Evolutionary conservation across 2,113 vertebrate species (phyloP).

Genomic region (Donacobius atricapilla): DNA sequence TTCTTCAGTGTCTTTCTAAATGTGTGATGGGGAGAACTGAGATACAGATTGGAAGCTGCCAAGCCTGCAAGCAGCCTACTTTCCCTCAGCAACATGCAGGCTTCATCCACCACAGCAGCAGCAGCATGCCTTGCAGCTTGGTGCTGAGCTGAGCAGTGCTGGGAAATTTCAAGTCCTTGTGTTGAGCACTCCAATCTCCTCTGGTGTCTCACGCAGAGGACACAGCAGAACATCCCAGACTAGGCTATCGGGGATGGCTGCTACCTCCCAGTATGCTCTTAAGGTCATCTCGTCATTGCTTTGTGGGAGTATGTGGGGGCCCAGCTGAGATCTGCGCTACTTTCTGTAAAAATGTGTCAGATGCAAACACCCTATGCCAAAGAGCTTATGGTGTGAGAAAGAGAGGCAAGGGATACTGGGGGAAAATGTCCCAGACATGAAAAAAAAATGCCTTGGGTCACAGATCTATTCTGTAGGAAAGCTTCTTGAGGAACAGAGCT

Average conservation of each 20-base stretch:
- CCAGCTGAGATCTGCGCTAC: background rate
- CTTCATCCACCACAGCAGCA: background rate
- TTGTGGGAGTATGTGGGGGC: fast-evolving
- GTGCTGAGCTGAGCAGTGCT: background rate
- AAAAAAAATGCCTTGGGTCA: background rate
- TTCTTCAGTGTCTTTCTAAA: background rate
- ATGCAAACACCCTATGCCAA: background rate
- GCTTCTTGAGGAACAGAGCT: background rate
- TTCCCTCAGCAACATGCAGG: background rate
- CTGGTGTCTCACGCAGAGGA: background rate
- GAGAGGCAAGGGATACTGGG: background rate
- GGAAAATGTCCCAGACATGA: background rate
- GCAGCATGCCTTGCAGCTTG: fast-evolving
- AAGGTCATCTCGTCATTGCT: background rate
- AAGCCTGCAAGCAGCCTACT: background rate
- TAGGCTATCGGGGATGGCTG: background rate
- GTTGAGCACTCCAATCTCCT: background rate
- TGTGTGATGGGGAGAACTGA: background rate
- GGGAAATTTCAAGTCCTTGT: background rate
- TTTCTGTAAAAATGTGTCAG: background rate
- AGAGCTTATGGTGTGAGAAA: background rate
- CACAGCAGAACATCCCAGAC: background rate
- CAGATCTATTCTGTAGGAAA: background rate
- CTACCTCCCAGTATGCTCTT: background rate
- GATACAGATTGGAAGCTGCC: background rate